Conservation (phyloP, 1,140 invertebrate genomes). For the Elymnias hypermnestra region DNA sequence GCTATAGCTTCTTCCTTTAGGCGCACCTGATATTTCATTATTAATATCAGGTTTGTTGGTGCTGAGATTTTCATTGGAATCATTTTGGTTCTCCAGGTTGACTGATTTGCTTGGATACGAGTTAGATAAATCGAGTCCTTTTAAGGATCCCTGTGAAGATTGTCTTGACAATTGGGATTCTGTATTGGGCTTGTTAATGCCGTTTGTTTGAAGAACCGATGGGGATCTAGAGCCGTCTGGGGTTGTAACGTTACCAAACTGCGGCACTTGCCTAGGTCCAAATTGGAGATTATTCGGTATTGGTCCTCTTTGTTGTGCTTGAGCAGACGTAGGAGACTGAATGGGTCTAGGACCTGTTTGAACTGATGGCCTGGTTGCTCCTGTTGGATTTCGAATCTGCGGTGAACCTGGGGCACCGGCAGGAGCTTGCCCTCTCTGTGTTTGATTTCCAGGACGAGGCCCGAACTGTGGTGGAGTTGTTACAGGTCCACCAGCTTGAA, state of each 20-base stretch:
- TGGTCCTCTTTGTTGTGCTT: conserved; percentile 42
- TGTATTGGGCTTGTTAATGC: conserved; percentile 28
- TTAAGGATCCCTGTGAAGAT: conserved; percentile 58
- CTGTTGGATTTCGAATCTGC: conserved; percentile 36
- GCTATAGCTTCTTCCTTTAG: conserved; percentile 71
- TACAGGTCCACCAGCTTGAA: conserved; percentile 63
- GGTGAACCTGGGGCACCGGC: conserved; percentile 41
- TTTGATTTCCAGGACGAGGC: conserved; percentile 36
- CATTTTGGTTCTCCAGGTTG: conserved; percentile 68
- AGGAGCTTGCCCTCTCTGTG: conserved; percentile 35
- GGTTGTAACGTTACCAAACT: conserved; percentile 41
- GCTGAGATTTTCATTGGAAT: conserved; percentile 44
- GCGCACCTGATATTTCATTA: conserved; percentile 43
- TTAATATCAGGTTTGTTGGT: conserved; percentile 43
- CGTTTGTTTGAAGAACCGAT: conserved; percentile 41
- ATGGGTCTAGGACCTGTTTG: conserved; percentile 47
- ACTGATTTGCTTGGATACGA: conserved; percentile 47
- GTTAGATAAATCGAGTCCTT: conserved; percentile 39
- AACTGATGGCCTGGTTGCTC: conserved; percentile 40
- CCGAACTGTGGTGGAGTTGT: conserved; percentile 43
- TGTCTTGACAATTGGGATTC: conserved; percentile 42
- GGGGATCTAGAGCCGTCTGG: conserved; percentile 43
- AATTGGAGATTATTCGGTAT: conserved; percentile 65
- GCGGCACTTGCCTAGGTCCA: conserved; percentile 55
- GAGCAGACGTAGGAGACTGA: conserved; percentile 42